Percentiles rank a stretch among this genome's conserved stretches.
Conservation (phyloP, 2,888 invertebrate genomes). For the Eumacrocentrus americanus region DNA sequence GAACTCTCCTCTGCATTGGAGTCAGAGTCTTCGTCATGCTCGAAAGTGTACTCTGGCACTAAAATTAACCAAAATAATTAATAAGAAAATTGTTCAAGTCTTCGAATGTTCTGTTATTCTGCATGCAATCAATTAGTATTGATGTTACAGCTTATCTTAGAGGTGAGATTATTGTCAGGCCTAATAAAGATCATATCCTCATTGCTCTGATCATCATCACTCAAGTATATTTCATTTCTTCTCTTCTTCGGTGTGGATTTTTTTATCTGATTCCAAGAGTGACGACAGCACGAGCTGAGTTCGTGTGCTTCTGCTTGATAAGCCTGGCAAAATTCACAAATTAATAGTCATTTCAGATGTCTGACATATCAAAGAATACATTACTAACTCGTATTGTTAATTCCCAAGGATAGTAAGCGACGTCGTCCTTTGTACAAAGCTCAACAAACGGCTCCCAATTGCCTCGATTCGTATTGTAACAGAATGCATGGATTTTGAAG, state of each 20-base stretch:
- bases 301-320: slow-evolving; percentile 67
- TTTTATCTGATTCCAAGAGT: slow-evolving; percentile 43
- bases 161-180: slow-evolving; percentile 43
- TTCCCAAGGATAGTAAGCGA: slow-evolving; percentile 74
- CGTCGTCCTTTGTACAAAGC: slow-evolving; percentile 70
- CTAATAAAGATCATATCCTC: slow-evolving; percentile 69
- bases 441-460: slow-evolving; percentile 87
- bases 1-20: slow-evolving; percentile 75
- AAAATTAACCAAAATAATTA: background rate
- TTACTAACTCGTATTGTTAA: slow-evolving; percentile 66
- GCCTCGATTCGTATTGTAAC: slow-evolving; percentile 73
- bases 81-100: background rate
- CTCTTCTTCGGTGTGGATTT: slow-evolving; percentile 56
- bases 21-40: slow-evolving; percentile 69
- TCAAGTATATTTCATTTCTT: slow-evolving; percentile 64
- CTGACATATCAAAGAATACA: too few relatives aligned
- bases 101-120: background rate
- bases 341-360: too few relatives aligned
- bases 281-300: slow-evolving; percentile 56
- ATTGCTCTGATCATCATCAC: slow-evolving; percentile 66
- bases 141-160: slow-evolving; percentile 45
- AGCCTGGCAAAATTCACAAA: slow-evolving; percentile 49
- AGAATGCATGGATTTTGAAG: slow-evolving; percentile 64
- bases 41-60: slow-evolving; percentile 49
- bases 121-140: background rate